A percentile compares a stretch with the other conserved stretches of the same genome.
phyloP scores from a whole-genome alignment of 2,888 invertebrate genomes.

The Synergus itoensis region DNA sequence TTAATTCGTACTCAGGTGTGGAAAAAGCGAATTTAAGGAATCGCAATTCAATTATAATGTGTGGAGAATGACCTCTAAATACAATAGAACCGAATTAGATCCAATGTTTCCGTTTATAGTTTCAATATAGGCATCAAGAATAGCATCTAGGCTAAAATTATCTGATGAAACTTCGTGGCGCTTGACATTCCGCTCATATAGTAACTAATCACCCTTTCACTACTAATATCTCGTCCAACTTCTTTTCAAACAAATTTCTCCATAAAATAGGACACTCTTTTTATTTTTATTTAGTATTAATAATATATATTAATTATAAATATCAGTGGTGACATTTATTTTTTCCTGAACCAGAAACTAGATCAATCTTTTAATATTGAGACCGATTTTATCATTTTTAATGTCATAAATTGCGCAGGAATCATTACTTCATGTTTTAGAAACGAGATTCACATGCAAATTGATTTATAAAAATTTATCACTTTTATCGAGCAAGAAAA shows the following conservation, averaged over 20 bases:
- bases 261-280: background rate
- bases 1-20: background rate
- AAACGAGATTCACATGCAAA: constrained; percentile 7
- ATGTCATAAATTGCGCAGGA: background rate
- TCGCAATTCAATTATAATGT: background rate
- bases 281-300: background rate
- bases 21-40: background rate
- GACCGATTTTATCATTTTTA: constrained; percentile 8
- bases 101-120: constrained; percentile 25
- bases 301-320: background rate
- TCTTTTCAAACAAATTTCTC: background rate
- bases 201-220: background rate
- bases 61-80: background rate
- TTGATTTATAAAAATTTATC: background rate
- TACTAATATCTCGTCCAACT: background rate
- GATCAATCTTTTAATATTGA: constrained; percentile 14
- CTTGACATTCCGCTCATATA: constrained; percentile 24
- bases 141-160: constrained; percentile 34
- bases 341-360: background rate
- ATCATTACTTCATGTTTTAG: constrained; percentile 3
- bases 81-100: background rate
- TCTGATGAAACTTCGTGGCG: constrained; percentile 16
- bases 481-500: background rate
- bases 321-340: background rate
- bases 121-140: constrained; percentile 33